phyloP scores from a whole-genome alignment of 1,140 invertebrate species.

The Anastatus disparis region DNA sequence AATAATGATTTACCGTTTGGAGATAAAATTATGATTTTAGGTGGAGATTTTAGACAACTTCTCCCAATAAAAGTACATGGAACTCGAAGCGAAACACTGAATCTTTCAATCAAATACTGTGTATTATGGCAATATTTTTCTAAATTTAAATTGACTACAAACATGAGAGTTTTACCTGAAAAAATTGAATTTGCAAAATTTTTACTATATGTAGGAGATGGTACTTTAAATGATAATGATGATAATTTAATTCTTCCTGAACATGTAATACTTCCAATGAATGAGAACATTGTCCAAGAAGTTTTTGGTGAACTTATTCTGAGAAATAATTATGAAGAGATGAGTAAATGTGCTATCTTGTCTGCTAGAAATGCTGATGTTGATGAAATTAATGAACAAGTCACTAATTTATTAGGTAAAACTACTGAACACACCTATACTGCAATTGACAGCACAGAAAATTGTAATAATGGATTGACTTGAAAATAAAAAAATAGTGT shows the following conservation, averaged over 20 bases:
- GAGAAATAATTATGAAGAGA: background rate
- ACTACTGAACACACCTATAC: background rate
- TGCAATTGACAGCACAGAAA: background rate
- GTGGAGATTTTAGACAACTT: too few species aligned
- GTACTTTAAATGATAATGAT: constrained; percentile 1
- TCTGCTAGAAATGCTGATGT: too few species aligned
- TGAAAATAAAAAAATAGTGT: too few species aligned
- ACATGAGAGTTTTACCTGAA: background rate
- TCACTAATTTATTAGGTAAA: background rate
- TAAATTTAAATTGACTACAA: background rate
- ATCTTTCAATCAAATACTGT: constrained; percentile 1
- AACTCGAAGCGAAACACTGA: too few species aligned
- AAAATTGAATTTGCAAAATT: background rate
- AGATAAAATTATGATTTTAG: too few species aligned
- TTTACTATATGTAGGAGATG: constrained; percentile 1
- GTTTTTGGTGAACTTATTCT: background rate
- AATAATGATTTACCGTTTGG: too few species aligned
- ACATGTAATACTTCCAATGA: background rate
- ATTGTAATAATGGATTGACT: too few species aligned
- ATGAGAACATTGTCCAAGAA: background rate
- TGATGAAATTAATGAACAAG: too few species aligned
- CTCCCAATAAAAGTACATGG: too few species aligned
- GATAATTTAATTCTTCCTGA: background rate
- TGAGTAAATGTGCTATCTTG: too few species aligned
- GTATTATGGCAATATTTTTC: background rate